Evolutionary conservation across 2,113 vertebrate species (phyloP).

Genomic region (Eolophus roseicapilla): DNA sequence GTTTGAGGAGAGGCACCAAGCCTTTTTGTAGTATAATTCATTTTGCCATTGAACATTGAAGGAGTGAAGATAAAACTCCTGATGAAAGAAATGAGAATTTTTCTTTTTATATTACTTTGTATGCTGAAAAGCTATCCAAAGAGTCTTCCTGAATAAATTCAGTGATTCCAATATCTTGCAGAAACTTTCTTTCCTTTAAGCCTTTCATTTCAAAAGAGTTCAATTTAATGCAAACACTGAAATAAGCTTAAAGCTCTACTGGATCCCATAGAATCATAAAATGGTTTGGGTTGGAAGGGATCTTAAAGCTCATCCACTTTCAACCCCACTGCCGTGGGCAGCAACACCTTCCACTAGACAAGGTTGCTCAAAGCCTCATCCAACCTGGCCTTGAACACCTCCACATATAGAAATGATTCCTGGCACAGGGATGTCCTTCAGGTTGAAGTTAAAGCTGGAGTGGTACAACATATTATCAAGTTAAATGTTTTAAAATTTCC

Average conservation of each 20-base stretch:
- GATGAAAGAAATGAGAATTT: constrained; percentile 39
- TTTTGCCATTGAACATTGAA: constrained; percentile 24
- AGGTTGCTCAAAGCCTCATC: not conserved
- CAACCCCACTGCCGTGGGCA: not conserved
- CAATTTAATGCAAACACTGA: constrained; percentile 16
- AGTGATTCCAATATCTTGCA: not conserved
- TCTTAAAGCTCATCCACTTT: not conserved
- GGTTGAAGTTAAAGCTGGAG: not conserved
- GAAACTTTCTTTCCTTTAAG: constrained; percentile 22
- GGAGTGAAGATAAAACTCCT: constrained; percentile 25
- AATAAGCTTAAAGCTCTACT: constrained; percentile 34
- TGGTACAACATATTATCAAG: not conserved
- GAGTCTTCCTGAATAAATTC: constrained; percentile 25
- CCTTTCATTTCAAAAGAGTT: constrained; percentile 21
- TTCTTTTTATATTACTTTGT: constrained; percentile 15
- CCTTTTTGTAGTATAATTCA: constrained; percentile 13
- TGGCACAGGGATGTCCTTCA: not conserved
- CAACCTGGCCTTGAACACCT: not conserved
- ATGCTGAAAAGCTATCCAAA: constrained; percentile 36
- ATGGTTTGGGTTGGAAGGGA: not conserved
- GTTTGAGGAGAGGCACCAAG: constrained; percentile 4
- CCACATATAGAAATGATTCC: not conserved
- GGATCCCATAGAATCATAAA: not conserved
- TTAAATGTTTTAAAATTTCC: not conserved
- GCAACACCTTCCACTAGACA: not conserved